Base-by-base conservation (phyloP, 2,797 vertebrate genomes). In the Arremon brunneinucha region DNA sequence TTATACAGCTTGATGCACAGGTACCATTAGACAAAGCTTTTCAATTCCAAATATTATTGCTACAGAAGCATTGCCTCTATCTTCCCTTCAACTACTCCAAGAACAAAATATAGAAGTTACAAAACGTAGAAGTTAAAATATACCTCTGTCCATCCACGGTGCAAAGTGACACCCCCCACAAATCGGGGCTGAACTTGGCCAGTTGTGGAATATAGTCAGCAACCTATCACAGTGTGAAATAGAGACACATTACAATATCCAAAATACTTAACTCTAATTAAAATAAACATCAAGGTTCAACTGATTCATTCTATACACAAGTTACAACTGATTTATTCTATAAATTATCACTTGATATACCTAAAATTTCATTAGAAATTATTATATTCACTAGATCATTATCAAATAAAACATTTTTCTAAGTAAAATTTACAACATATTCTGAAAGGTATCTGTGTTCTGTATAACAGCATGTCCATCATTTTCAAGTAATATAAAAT, bases 171-270 rank as follows among this genome's bases (percentile, higher is more conserved):
- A 99, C 99, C 17, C 98, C 99, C 99, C 99, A 99, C 94, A 99
- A 97, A 96, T 99, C 99, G 8, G 99, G 99, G 93, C 99, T 99
- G 98, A 99, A 99, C 91, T 99, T 99, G 56, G 99, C 98, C 97
- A 99, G 97, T 69, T 99, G 99, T 91, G 99, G 99, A 96, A 99
- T 99, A 97, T 99, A 99, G 96, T 99, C 99, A 32, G 99, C 99
- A 97, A 99, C 99, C 99, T 99, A 79, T 21, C 39, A 82, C 85
- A 95, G 94, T 1, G 28, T 8, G n/a, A 94, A 86, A 93, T 8
- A 64, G 14, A 76, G 26, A 94, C 6, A 74, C 7, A 14, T 91
- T 78, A 83, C 17, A 75, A 32, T 28, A 76, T 5, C 12, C 47
- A 44, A 37, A 82, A 55, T 23, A 43, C 6, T 75, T 68, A 77